Evolutionary conservation across 2,113 vertebrate species (phyloP).

Genomic region (Petrocephalus zakoni): DNA sequence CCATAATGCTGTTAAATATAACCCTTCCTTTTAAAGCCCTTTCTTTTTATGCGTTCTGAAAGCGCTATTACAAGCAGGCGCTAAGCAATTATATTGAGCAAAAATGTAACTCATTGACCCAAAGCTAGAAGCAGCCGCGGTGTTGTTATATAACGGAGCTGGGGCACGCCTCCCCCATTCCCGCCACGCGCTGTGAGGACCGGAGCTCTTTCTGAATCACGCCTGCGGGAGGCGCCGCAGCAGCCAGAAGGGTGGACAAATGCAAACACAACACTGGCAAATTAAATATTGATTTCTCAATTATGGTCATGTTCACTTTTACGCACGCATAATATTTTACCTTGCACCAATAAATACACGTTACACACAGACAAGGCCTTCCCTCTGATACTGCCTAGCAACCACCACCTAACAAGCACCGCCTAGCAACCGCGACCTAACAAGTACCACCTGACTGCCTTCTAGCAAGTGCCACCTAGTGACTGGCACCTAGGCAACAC

Average conservation of each 20-base stretch:
- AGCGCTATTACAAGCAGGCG: no score
- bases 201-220: neutral
- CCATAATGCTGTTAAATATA: neutral
- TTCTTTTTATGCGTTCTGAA: neutral
- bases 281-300: constrained; percentile 66
- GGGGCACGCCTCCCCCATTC: neutral
- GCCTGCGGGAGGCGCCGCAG: neutral
- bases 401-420: neutral
- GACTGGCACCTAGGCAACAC: neutral
- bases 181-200: neutral
- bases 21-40: neutral
- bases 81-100: neutral
- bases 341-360: constrained; percentile 46
- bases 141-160: neutral
- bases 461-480: neutral
- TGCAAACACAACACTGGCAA: constrained; percentile 49
- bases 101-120: neutral
- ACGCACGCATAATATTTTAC: constrained; percentile 49
- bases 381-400: constrained; percentile 2
- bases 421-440: neutral
- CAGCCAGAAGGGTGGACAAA: constrained; percentile 14
- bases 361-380: constrained; percentile 42
- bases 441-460: neutral
- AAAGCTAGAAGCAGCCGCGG: neutral
- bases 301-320: constrained; percentile 49